A percentile compares a stretch with the other conserved stretches of the same genome.
Conservation (phyloP, 2,113 vertebrate genomes). For the Tragelaphus imberbis region DNA sequence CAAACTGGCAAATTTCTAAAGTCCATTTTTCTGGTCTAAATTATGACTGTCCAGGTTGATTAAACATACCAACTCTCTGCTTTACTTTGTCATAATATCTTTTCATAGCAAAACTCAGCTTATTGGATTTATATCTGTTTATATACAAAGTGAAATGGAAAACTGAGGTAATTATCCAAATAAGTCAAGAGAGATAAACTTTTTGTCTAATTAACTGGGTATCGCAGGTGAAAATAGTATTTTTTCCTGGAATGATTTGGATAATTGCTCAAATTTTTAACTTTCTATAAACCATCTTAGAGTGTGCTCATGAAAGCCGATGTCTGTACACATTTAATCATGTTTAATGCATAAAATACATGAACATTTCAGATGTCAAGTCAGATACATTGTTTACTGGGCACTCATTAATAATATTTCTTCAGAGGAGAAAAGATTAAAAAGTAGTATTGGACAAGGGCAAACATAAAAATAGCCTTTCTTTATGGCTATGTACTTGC, state of each 20-base stretch:
- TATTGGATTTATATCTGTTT: slow-evolving; percentile 26
- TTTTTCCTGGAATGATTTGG: neutral
- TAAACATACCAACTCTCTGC: neutral
- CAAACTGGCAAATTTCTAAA: slow-evolving; percentile 33
- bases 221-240: neutral
- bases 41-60: slow-evolving; percentile 11
- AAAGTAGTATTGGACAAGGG: neutral
- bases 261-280: neutral
- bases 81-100: neutral
- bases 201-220: slow-evolving; percentile 15
- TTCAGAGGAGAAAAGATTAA: neutral
- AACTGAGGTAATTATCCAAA: slow-evolving; percentile 21
- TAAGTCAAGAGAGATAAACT: slow-evolving; percentile 26
- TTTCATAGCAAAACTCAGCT: neutral
- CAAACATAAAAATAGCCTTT: neutral
- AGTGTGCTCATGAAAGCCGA: neutral
- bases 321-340: neutral
- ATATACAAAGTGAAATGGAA: slow-evolving; percentile 37
- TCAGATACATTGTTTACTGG: neutral
- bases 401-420: neutral
- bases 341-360: neutral
- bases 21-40: slow-evolving; percentile 32
- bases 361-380: neutral
- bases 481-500: neutral
- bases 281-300: neutral